Conservation (phyloP, 92 coral and sea anemone genomes). For the Isaurus tuberculatus region DNA sequence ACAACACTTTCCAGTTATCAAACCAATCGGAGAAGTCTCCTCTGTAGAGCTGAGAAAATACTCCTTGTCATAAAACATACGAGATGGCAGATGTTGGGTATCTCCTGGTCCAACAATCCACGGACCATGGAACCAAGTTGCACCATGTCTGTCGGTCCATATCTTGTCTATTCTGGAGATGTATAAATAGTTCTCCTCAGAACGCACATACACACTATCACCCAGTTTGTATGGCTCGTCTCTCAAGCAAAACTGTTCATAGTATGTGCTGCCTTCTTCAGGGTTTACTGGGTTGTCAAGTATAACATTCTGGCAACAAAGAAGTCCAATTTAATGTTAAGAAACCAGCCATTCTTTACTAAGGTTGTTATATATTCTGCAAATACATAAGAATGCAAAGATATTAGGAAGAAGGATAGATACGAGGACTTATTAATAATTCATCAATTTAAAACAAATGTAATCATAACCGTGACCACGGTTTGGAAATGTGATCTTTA, state of each 20-base stretch:
- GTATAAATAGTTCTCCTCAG: constrained; percentile 86
- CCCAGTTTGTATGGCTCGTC: constrained; percentile 90
- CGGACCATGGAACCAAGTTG: constrained; percentile 89
- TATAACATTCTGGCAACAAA: constrained; percentile 72
- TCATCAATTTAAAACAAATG: no score
- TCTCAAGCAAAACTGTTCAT: constrained; percentile 86
- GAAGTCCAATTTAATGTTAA: not conserved
- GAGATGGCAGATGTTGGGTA: constrained; percentile 93
- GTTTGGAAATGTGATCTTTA: no score
- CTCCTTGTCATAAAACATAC: constrained; percentile 97
- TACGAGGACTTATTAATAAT: no score
- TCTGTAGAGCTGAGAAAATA: constrained; percentile 88
- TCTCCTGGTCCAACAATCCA: constrained; percentile 93
- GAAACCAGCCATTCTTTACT: no score
- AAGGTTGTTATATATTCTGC: no score
- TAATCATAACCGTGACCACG: no score
- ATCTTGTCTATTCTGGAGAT: constrained; percentile 90
- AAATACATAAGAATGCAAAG: no score
- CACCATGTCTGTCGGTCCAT: constrained; percentile 90
- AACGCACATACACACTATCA: constrained; percentile 86
- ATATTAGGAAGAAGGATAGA: no score
- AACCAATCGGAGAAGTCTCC: constrained; percentile 73
- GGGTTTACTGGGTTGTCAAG: constrained; percentile 85
- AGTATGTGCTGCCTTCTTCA: constrained; percentile 82
- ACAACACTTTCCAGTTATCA: constrained; percentile 87